Base-by-base conservation (phyloP, 2,888 invertebrate genomes). In the Piscicola geometra region DNA sequence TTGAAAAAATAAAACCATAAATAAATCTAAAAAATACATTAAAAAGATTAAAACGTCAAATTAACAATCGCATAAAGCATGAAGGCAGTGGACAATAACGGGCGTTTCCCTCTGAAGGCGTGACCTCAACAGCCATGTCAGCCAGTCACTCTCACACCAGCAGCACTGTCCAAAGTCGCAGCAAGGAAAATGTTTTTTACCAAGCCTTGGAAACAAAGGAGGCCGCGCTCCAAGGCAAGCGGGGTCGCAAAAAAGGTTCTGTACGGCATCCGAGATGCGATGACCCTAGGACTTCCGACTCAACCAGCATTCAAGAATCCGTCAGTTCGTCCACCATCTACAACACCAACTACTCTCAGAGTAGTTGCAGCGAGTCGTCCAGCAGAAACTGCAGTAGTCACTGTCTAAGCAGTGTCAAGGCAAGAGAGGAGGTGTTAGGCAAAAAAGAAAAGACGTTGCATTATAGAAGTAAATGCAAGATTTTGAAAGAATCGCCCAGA, bases 271-370 rank as follows among this genome's bases (percentile, higher is more conserved):
- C 3, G 25, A 56, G 60, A 15, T 21, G 3, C 25, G n/a, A 56
- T 56, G 60, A 25, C 3, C 3, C 3, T 5, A 56, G n/a, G n/a
- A 15, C 60, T 18, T 56, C 5, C n/a, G 60, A 56, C 21, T 56
- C 60, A 21, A 56, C 60, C 60, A 56, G 60, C 60, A 25, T 56
- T 56, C 60, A 25, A 25, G 60, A 56, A 56, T 56, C 60, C 3
- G 60, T 3, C 5, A 56, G 60, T 25, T 56, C 60, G n/a, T 56
- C 60, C n/a, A 56, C 60, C 60, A 56, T 56, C 25, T 56, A 56
- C 25, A 56, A 56, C 60, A 56, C 60, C 5, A 56, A 56, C 60
- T 56, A 56, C 25, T 56, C 60, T 18, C n/a, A 56, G 12, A 56
- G 60, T 21, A 25, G n/a, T 21, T 3, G 25, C 5, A 15, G 12